Conservation (phyloP, 2,113 vertebrate genomes). For the Brachypodius melanocephalos region DNA sequence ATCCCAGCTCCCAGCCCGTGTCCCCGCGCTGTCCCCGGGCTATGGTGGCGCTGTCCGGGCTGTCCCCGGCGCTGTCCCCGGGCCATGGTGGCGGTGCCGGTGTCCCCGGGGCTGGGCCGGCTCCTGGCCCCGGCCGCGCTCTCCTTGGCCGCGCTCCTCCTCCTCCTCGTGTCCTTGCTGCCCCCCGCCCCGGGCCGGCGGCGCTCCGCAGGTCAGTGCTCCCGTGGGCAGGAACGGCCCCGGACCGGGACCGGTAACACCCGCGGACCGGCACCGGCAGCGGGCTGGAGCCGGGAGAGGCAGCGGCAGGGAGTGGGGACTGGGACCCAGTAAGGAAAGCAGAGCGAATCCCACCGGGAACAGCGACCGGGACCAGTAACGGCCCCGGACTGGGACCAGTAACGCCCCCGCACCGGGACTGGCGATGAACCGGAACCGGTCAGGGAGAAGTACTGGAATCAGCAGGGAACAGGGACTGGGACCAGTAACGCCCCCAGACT, state of each 20-base stretch:
- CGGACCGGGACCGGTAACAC: background rate
- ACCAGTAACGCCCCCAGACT: no score
- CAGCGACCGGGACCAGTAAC: background rate
- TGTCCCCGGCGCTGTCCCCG: background rate
- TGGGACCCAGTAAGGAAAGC: background rate
- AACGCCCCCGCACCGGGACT: background rate
- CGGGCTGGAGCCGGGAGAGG: background rate
- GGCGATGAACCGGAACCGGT: background rate
- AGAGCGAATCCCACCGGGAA: background rate
- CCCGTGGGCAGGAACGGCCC: background rate
- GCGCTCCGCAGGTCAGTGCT: constrained; percentile 38
- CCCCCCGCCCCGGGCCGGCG: background rate
- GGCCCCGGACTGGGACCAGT: background rate
- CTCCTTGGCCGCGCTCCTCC: constrained; percentile 5
- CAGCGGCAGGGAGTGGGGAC: background rate
- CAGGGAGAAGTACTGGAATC: background rate
- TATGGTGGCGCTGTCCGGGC: background rate
- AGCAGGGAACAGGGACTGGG: background rate
- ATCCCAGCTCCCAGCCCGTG: background rate
- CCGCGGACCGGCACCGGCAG: background rate
- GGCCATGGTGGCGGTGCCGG: constrained; percentile 5
- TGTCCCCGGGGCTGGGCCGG: background rate
- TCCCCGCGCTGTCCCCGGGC: no score
- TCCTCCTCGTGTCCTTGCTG: constrained; percentile 24
- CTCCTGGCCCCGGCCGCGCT: constrained; percentile 31